Evolutionary conservation across 2,113 vertebrate genomes (phyloP), one percentile per base, ranked within the genome.

Genomic region (Xenopus laevis): DNA sequence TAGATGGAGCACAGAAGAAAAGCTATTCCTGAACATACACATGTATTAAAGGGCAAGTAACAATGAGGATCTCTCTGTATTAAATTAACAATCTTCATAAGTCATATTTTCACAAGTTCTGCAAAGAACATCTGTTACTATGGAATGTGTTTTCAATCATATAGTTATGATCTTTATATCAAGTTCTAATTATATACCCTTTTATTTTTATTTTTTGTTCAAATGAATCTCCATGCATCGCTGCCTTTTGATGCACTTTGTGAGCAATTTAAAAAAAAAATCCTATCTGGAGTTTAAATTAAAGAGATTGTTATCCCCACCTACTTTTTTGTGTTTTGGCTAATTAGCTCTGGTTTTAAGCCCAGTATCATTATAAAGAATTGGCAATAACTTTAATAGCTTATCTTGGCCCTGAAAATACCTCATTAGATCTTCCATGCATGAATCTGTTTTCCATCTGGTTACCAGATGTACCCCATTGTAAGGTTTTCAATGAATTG

Each of bases 361-460:
- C 65, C 73, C 72, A 74, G 58, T 8, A 30, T 75, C 73, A 75
- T 75, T 75, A 75, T 53, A 68, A 59, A 62, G 27, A 75, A 61
- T 68, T 68, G 73, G 73, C 73, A 68, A 53, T 69, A 44, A 40
- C 15, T 57, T 46, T 65, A 59, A 73, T 65, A 52, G 58, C 53
- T 75, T 75, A 62, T 75, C 45, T 75, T 62, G 65, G 65, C 73
- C 73, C 46, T 47, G 65, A 68, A 68, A 68, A 21, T 47, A 61
- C n/a, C 73, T 75, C 72, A 73, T 75, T 75, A 68, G 58, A 50
- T 57, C 65, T 68, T 75, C 65, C 46, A 63, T 75, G 65, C 65
- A 20, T 33, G 58, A 75, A 75, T 68, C 65, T 75, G 57, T 68
- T 65, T 68, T 75, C 73, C 65, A 21, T 62, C 73, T 75, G 73